Conservation (phyloP, 92 coral and sea anemone species). For the Porites evermanni region DNA sequence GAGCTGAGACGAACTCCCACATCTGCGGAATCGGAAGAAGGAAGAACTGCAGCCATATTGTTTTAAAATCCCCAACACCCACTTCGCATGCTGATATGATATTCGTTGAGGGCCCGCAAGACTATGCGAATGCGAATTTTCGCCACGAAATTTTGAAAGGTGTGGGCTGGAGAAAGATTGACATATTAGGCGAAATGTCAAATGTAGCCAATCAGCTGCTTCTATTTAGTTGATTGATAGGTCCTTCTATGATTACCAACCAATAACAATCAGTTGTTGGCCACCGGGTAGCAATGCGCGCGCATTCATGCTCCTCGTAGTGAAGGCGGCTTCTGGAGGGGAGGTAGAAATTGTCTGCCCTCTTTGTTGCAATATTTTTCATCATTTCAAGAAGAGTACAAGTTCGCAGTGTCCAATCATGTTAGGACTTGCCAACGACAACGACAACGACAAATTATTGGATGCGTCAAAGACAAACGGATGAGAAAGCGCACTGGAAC, state of each 20-base stretch:
- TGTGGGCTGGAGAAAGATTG: constrained; percentile 31
- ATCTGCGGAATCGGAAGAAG: constrained; percentile 60
- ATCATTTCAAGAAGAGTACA: neutral
- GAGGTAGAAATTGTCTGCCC: too few species aligned
- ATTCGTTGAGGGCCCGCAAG: constrained; percentile 21
- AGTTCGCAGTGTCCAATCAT: too few species aligned
- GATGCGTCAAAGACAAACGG: neutral
- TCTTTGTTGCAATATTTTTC: neutral
- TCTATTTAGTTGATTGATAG: constrained; percentile 62
- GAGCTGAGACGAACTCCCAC: constrained; percentile 93
- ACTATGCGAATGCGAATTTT: constrained; percentile 8
- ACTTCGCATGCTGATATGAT: neutral
- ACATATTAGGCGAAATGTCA: constrained; percentile 33
- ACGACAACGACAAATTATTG: neutral
- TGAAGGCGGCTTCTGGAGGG: too few species aligned
- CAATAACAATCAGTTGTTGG: constrained; percentile 46
- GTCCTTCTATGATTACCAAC: constrained; percentile 10
- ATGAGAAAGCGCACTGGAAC: too few species aligned
- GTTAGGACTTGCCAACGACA: neutral
- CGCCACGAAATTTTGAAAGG: constrained; percentile 23
- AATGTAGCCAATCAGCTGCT: constrained; percentile 65
- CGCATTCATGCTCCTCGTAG: neutral
- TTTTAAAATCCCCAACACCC: constrained; percentile 9
- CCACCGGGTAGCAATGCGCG: constrained; percentile 9
- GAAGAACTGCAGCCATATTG: constrained; percentile 32